Base-by-base conservation (phyloP, 2,888 invertebrate species). In the Meiosimyza platycephala region DNA sequence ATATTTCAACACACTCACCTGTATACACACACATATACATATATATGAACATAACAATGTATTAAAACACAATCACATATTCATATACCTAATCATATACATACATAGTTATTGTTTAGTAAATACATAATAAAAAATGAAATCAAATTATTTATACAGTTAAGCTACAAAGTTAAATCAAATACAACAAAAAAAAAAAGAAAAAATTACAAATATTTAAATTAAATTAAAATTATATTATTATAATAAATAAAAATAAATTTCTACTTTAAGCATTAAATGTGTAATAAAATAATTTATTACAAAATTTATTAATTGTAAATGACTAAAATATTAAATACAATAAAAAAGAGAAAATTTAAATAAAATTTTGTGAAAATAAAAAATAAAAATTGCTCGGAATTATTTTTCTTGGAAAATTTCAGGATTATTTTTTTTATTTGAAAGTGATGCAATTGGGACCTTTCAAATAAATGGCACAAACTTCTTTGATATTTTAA, bases 361-460 rank as follows among this genome's bases (percentile, higher is more conserved):
- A 11, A 63, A 63, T 63, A 63, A 63, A 40, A 63, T 18, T 63
- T 50, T 63, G 47, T 47, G 48, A 63, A 40, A 63, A 50, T 12
- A 63, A 50, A 48, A 63, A 62, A 40, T 3, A 40, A 40, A 40
- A 1, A 7, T 40, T 40, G 40, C 9, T 7, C 9, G 9, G 40
- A 40, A 40, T 40, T 40, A 40, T 40, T 40, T 40, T 40, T 4
- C 9, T 9, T 9, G 1, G 9, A 9, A 40, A 40, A 9, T 40
- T 40, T 40, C 40, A 40, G 6, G 9, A 40, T 9, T 40, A 7
- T 40, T 40, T 0, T 40, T 40, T 2, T 40, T 9, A 3, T 22
- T 22, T 28, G 28, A 28, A 28, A 4, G 28, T 28, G 4, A 3
- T 28, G 28, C 28, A 28, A 28, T 3, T 28, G 28, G 2, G 28